A percentile compares a stretch with the other conserved stretches of the same genome.
Evolutionary conservation across 2,797 vertebrate species (phyloP).

Genomic region (Coregonus sp.): DNA sequence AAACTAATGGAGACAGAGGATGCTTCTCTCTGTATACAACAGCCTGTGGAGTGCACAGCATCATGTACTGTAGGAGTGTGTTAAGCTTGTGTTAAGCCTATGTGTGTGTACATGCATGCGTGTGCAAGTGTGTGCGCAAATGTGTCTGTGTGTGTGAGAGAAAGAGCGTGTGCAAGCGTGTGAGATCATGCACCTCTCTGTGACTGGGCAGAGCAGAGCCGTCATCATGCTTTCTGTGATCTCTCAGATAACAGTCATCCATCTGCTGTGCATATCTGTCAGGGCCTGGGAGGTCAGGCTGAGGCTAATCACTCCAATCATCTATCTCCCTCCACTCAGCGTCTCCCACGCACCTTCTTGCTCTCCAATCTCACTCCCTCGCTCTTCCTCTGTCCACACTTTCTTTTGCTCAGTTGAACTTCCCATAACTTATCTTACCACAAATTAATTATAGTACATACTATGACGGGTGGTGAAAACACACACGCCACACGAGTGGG

Average conservation of each 20-base stretch:
- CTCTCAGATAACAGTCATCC: slow-evolving; percentile 77
- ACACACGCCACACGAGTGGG: slow-evolving; percentile 6
- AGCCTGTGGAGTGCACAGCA: slow-evolving; percentile 27
- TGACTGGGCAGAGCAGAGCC: slow-evolving; percentile 47
- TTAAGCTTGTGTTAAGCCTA: not conserved
- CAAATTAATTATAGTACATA: slow-evolving; percentile 5
- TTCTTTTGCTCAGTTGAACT: slow-evolving; percentile 41
- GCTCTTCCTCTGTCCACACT: slow-evolving; percentile 7
- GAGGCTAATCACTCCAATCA: slow-evolving; percentile 74
- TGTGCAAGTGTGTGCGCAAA: slow-evolving; percentile 22
- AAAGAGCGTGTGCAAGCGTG: slow-evolving; percentile 59
- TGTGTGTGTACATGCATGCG: not conserved
- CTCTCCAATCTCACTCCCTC: slow-evolving; percentile 31
- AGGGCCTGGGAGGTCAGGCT: slow-evolving; percentile 62
- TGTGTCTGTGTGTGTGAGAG: slow-evolving; percentile 55
- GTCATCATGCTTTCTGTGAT: slow-evolving; percentile 70
- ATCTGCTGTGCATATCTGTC: slow-evolving; percentile 76
- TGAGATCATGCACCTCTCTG: slow-evolving; percentile 68
- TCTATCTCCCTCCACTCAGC: slow-evolving; percentile 61
- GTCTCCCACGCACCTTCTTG: slow-evolving; percentile 33
- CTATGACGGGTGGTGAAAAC: not conserved
- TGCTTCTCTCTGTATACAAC: slow-evolving; percentile 17
- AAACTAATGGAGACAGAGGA: not conserved
- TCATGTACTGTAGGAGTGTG: slow-evolving; percentile 8
- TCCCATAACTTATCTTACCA: slow-evolving; percentile 49